Conservation (phyloP, 2,888 invertebrate species). For the Xestoiulus laeticollis region DNA sequence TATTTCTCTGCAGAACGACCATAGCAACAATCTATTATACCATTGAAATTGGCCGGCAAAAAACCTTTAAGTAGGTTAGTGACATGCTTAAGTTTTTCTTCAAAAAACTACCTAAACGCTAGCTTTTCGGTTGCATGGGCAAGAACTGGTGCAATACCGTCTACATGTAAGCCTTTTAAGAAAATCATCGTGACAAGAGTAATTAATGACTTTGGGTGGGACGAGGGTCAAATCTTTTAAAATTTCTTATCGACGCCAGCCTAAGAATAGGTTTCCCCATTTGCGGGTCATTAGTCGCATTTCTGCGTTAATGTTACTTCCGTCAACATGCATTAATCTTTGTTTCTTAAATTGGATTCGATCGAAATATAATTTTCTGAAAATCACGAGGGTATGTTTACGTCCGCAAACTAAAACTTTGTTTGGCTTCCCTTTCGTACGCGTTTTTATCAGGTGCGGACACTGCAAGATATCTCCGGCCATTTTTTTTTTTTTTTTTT, state of each 20-base stretch:
- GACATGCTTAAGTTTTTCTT: neutral
- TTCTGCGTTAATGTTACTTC: neutral
- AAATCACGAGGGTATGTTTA: neutral
- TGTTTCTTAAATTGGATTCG: neutral
- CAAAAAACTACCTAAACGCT: neutral
- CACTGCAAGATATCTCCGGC: conserved; percentile 17
- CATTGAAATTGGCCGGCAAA: conserved; percentile 2
- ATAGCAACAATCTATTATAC: neutral
- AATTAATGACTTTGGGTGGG: conserved; percentile 16
- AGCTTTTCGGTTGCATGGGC: neutral
- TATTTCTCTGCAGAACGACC: neutral
- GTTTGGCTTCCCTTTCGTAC: neutral
- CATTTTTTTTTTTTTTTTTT: conserved; percentile 14
- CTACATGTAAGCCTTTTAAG: neutral
- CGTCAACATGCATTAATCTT: neutral
- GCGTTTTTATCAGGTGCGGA: conserved; percentile 16
- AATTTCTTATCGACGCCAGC: neutral
- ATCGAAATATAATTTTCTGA: neutral
- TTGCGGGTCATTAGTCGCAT: conserved; percentile 36
- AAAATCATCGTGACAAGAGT: neutral
- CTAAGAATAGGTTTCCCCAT: neutral
- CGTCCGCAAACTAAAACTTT: neutral
- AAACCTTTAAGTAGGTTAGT: conserved; percentile 22
- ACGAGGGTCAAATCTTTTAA: conserved; percentile 20
- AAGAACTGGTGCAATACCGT: neutral